A percentile compares a stretch with the other conserved stretches of the same genome.
Conservation (phyloP, 2,113 vertebrate genomes). For the Cyrtonyx montezumae region DNA sequence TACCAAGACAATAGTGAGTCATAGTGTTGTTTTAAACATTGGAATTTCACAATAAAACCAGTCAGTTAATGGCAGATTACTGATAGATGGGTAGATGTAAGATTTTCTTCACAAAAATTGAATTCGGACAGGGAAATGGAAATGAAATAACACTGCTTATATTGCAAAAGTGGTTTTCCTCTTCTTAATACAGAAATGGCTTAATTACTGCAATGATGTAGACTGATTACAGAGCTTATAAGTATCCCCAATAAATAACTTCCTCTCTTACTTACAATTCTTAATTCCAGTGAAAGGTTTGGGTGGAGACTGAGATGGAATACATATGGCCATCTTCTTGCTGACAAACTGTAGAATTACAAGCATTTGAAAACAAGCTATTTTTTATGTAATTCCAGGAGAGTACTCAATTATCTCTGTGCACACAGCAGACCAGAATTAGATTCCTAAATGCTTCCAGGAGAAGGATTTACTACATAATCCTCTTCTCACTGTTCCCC, state of each 20-base stretch:
- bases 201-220: background rate
- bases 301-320: background rate
- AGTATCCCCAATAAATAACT: background rate
- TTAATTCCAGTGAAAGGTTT: background rate
- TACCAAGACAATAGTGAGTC: background rate
- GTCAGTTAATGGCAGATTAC: slow-evolving; percentile 10
- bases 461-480: background rate
- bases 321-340: background rate
- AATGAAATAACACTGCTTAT: background rate
- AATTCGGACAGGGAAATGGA: background rate
- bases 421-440: background rate
- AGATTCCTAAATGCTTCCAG: background rate
- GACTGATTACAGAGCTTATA: background rate
- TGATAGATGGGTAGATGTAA: background rate
- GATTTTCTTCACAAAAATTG: background rate
- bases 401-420: background rate
- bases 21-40: background rate
- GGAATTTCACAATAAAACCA: background rate
- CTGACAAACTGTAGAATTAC: background rate
- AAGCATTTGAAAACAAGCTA: background rate
- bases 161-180: background rate
- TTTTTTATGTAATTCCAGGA: background rate
- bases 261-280: background rate
- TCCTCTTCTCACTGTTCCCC: background rate
- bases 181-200: background rate